These are phyloP conservation scores for Aphelenchoides fujianensis DNA, from an alignment of 1,140 invertebrate genomes.

Conservation along the genomic window DNA sequence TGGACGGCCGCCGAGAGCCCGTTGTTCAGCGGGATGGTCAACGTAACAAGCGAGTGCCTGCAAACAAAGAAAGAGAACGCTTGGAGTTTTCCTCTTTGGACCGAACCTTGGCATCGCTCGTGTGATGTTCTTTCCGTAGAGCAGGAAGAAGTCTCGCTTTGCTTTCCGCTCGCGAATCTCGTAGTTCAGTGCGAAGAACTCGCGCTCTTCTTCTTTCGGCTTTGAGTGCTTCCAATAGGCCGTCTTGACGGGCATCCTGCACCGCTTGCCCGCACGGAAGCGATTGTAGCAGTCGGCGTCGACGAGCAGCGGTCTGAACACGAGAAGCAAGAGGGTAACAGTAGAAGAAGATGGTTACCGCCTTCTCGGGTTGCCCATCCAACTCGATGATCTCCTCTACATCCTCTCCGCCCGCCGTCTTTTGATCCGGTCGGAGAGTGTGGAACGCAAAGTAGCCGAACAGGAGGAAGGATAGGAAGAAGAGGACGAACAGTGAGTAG, in stretches of 20 bases:
- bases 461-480: neutral
- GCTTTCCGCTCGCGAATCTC: neutral
- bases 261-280: neutral
- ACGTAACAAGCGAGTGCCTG: neutral
- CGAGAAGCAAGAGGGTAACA: too few relatives aligned
- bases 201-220: neutral
- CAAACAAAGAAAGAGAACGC: neutral
- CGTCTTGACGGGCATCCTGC: neutral
- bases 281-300: neutral
- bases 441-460: neutral
- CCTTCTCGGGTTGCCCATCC: neutral
- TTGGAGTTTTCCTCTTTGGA: too few relatives aligned
- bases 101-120: neutral
- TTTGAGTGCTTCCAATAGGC: neutral
- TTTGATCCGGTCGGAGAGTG: neutral
- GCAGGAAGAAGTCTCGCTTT: neutral
- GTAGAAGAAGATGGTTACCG: neutral
- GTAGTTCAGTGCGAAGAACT: neutral
- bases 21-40: neutral
- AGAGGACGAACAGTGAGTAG: neutral
- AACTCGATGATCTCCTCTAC: neutral
- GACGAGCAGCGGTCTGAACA: neutral
- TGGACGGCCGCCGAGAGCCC: neutral
- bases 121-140: neutral
- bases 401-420: neutral